Evolutionary conservation across 1,140 invertebrate species (phyloP).

Genomic region (Artemia franciscana): DNA sequence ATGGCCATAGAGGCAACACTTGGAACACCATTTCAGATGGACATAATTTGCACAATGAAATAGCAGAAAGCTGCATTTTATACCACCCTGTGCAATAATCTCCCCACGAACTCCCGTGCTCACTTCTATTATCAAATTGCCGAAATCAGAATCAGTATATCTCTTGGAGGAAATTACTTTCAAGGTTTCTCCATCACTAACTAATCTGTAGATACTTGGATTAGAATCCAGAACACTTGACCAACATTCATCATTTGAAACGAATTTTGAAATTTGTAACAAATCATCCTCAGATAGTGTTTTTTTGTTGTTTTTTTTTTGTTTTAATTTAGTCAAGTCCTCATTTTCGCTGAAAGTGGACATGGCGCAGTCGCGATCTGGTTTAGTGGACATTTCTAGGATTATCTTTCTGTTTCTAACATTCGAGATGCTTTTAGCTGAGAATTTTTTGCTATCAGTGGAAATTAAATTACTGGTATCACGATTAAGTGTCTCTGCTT

Average conservation of each 20-base stretch:
- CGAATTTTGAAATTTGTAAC: not conserved
- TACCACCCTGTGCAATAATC: not conserved
- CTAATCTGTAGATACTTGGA: not conserved
- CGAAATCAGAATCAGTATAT: not conserved
- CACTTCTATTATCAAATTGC: not conserved
- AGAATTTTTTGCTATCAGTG: not conserved
- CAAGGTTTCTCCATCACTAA: not conserved
- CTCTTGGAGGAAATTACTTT: not conserved
- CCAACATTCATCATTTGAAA: not conserved
- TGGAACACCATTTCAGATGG: not conserved
- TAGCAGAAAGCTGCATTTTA: not conserved
- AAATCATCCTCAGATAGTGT: not conserved
- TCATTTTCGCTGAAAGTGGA: not conserved
- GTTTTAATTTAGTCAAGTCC: not conserved
- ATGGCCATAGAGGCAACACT: not conserved
- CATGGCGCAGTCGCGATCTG: too few species aligned
- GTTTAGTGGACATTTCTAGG: not conserved
- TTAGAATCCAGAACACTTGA: not conserved
- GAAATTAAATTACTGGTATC: not conserved
- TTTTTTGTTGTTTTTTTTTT: not conserved
- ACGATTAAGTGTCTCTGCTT: not conserved
- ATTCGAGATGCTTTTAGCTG: not conserved
- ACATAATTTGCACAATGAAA: not conserved
- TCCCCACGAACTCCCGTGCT: not conserved
- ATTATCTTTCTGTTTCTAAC: not conserved